Evolutionary conservation across 2,113 vertebrate genomes (phyloP), one percentile per base, ranked within the genome.

Genomic region (Semicossyphus pulcher): DNA sequence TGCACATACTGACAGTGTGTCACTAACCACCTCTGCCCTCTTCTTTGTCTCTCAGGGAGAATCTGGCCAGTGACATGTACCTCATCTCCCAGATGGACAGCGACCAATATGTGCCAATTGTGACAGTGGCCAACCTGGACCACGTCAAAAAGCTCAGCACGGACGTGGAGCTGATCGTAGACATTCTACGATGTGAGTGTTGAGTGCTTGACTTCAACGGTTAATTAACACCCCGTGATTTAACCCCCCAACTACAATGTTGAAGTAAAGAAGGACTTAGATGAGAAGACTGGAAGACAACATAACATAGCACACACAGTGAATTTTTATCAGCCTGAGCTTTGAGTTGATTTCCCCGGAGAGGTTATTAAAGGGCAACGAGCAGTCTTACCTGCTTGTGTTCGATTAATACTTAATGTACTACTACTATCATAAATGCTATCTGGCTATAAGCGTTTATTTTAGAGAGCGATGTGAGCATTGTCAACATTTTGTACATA

Each of bases 81-180:
- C 97, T 99, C 91, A 98, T 98, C 93, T 99, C 98, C 58, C 98
- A 99, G 92, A 99, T 99, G 98, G 98, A 99, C 92, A 99, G 97
- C 80, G 98, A 99, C 94, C 98, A 99, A 86, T 99, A 99, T 70
- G 97, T 99, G 95, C 98, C 98, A 95, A 98, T 99, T 51, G 94
- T 96, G 90, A 99, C 97, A 2, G 95, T 99, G 90, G 98, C 98
- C 87, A 99, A 98, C 90, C 95, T 99, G 74, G 97, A 99, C 94
- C 97, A 97, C 71, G 94, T 99, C 92, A 99, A 99, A 89, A 99
- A 99, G 89, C 96, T 99, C 85, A 98, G 96, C 93, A 97, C 97
- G 0, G 96, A 99, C 86, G 91, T 98, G 90, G 96, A 98, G 87
- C 93, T 99, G 89, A 99, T 99, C 80, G 96, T 98, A 23, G 96